A percentile compares a stretch with the other conserved stretches of the same genome.
These are phyloP conservation scores for Telmatochromis brachygnathus DNA, from an alignment of 2,113 vertebrate species.

Conservation along the genomic window DNA sequence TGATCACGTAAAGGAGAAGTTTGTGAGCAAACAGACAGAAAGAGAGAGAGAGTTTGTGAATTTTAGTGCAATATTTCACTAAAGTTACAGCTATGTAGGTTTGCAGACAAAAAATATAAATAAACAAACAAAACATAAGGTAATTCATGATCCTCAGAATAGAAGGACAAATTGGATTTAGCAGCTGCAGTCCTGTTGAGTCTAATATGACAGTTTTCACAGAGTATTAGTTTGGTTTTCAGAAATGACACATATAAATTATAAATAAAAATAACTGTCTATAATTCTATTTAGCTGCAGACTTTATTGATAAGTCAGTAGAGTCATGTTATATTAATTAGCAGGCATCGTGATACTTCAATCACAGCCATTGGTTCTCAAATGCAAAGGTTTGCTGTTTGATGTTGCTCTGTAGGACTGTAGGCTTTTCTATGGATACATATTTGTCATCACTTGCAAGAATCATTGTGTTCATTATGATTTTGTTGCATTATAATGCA, in stretches of 20 bases:
- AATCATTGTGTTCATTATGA: background rate
- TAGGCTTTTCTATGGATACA: background rate
- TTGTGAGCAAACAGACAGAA: background rate
- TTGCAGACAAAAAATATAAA: background rate
- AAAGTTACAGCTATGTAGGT: background rate
- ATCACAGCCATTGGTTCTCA: background rate
- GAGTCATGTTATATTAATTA: background rate
- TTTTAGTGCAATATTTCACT: background rate
- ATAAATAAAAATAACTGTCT: background rate
- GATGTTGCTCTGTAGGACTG: fast-evolving
- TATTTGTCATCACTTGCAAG: background rate
- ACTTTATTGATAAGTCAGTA: background rate
- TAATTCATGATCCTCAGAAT: background rate
- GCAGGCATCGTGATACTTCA: background rate
- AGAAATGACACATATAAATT: background rate
- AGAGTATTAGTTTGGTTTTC: background rate
- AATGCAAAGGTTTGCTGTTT: background rate
- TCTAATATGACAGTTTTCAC: background rate
- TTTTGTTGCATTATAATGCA: background rate
- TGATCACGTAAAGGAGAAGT: fast-evolving
- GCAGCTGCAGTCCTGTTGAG: background rate
- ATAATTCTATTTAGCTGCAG: background rate
- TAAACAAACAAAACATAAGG: background rate
- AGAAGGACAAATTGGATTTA: background rate
- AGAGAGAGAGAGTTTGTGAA: background rate